phyloP scores from a whole-genome alignment of 2,888 invertebrate species.

The Uloborus plumipes region DNA sequence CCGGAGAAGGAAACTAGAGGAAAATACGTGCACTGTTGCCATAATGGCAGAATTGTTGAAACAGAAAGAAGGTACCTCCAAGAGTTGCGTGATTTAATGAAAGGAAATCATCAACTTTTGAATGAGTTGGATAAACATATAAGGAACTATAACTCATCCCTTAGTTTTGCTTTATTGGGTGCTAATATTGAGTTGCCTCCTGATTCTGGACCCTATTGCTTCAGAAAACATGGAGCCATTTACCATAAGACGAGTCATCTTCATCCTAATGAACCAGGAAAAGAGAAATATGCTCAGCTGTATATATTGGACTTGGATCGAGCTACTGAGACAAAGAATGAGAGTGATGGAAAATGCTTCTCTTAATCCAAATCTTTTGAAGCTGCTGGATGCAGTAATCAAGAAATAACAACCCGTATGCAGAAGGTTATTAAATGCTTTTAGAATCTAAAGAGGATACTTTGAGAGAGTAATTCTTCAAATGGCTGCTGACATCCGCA shows the following conservation, averaged over 20 bases:
- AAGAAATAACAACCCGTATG: too few relatives aligned
- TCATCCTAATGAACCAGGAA: not conserved
- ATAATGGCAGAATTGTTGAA: not conserved
- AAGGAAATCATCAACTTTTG: not conserved
- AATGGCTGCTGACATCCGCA: constrained; percentile 1
- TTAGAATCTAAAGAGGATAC: not conserved
- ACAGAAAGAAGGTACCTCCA: not conserved
- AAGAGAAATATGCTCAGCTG: too few relatives aligned
- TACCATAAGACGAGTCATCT: constrained; percentile 9
- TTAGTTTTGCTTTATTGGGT: too few relatives aligned
- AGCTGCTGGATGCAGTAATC: too few relatives aligned
- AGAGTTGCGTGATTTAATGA: not conserved
- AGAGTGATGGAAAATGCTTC: not conserved
- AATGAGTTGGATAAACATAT: too few relatives aligned
- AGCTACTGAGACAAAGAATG: too few relatives aligned
- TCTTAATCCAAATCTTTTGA: not conserved
- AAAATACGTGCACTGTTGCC: too few relatives aligned
- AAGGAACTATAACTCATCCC: too few relatives aligned
- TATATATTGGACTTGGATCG: too few relatives aligned
- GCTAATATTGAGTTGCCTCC: too few relatives aligned
- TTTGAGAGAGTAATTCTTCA: not conserved
- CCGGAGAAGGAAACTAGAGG: too few relatives aligned
- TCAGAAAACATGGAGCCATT: constrained; percentile 13
- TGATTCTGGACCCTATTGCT: not conserved
- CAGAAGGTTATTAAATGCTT: too few relatives aligned